Percentiles rank a stretch among this genome's conserved stretches.
Conservation (phyloP, 2,797 vertebrate species). For the Champsocephalus esox region DNA sequence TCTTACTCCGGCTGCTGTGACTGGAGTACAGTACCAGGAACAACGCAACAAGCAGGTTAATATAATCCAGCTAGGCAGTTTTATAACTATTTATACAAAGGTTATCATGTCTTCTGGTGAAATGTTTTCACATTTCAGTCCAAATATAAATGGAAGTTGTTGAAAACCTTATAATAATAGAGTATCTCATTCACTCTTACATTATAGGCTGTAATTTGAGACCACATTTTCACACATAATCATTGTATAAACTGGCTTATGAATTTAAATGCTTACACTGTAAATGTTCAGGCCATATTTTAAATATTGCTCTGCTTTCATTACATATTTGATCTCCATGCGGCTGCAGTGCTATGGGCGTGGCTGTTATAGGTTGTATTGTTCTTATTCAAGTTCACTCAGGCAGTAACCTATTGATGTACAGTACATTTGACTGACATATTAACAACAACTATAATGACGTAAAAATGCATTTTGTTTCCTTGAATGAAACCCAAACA, state of each 20-base stretch:
- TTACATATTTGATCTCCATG: slow-evolving; percentile 53
- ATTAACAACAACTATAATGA: slow-evolving; percentile 26
- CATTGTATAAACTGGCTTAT: slow-evolving; percentile 1
- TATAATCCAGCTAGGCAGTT: slow-evolving; percentile 5
- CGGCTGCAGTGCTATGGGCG: slow-evolving; percentile 28
- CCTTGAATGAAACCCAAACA: slow-evolving; percentile 37
- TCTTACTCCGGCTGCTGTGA: slow-evolving; percentile 25
- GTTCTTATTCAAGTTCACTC: slow-evolving; percentile 65
- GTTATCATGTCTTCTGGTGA: not conserved
- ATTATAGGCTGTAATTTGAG: not conserved
- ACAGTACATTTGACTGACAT: slow-evolving; percentile 39
- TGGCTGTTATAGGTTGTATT: slow-evolving; percentile 14
- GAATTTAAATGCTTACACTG: slow-evolving; percentile 16
- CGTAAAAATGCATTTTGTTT: slow-evolving; percentile 24
- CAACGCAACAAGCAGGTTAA: slow-evolving; percentile 31
- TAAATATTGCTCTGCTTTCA: slow-evolving; percentile 21
- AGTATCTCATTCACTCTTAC: not conserved
- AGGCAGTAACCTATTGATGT: slow-evolving; percentile 41
- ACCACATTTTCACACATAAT: slow-evolving; percentile 3
- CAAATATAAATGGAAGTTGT: slow-evolving; percentile 1
- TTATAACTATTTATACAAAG: slow-evolving; percentile 29
- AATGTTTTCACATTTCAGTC: slow-evolving; percentile 17
- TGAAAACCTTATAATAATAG: not conserved
- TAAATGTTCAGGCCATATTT: slow-evolving; percentile 1
- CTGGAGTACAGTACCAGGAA: not conserved